These are phyloP conservation scores for Cetonia aurata DNA, from an alignment of 2,888 invertebrate species.

Conservation along the genomic window DNA sequence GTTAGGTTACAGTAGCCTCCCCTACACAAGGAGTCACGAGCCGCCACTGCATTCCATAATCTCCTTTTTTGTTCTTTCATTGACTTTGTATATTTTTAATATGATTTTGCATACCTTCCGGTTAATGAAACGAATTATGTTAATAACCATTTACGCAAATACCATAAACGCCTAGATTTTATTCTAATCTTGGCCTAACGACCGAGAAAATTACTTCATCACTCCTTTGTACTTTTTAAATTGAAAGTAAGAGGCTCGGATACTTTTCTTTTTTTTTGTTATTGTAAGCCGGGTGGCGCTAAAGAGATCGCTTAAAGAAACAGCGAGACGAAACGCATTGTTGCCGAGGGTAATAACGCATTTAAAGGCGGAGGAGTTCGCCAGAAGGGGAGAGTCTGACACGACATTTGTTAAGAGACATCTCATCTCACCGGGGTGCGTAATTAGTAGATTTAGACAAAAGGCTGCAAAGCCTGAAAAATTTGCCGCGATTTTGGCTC, in stretches of 20 bases:
- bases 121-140: no score
- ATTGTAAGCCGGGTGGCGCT: background rate
- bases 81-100: no score
- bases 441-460: conserved; percentile 44
- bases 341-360: conserved; percentile 32
- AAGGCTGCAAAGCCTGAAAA: conserved; percentile 42
- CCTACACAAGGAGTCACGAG: no score
- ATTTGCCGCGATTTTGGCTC: conserved; percentile 35
- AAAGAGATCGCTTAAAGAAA: conserved; percentile 25
- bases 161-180: no score
- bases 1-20: no score
- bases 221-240: background rate
- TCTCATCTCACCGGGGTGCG: conserved; percentile 39
- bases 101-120: no score
- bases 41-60: no score
- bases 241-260: background rate
- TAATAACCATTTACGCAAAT: no score
- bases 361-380: conserved; percentile 23
- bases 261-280: no score
- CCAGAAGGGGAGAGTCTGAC: conserved; percentile 5
- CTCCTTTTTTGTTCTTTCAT: no score
- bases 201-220: no score
- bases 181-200: no score
- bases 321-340: conserved; percentile 22
- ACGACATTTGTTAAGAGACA: conserved; percentile 36